Evolutionary conservation across 2,797 vertebrate genomes (phyloP).

Genomic region (Myripristis jacobus): DNA sequence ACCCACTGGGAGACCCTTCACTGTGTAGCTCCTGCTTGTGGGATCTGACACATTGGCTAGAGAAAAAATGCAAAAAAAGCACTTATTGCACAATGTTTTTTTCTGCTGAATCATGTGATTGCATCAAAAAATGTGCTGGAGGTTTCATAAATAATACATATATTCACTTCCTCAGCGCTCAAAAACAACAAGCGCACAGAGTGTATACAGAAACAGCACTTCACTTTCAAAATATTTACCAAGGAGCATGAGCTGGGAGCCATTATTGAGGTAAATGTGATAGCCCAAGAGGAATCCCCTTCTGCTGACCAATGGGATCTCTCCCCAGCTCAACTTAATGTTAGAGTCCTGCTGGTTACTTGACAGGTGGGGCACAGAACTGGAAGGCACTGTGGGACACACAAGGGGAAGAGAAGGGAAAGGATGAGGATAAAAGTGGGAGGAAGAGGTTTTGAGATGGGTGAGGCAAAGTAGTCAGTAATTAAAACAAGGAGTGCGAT

Average conservation of each 20-base stretch:
- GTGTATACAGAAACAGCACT: not conserved
- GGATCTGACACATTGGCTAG: conserved; percentile 75
- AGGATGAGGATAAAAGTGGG: not conserved
- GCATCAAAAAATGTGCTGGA: not conserved
- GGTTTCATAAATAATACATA: not conserved
- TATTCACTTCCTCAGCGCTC: not conserved
- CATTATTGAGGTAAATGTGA: conserved; percentile 75
- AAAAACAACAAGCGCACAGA: not conserved
- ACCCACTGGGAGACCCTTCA: conserved; percentile 62
- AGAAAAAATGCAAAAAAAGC: not conserved
- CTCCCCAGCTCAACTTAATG: conserved; percentile 77
- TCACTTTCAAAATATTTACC: conserved; percentile 63
- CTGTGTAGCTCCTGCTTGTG: conserved; percentile 61
- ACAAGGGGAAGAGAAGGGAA: not conserved
- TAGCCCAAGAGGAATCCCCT: conserved; percentile 82
- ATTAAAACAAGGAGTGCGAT: not conserved
- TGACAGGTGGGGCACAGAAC: conserved; percentile 56
- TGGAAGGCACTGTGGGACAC: conserved; percentile 68
- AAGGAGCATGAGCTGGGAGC: conserved; percentile 65
- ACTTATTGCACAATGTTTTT: not conserved
- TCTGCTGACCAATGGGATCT: conserved; percentile 62
- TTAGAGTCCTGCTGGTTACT: conserved; percentile 65
- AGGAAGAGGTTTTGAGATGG: no score
- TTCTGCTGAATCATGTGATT: not conserved
- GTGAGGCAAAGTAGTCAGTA: not conserved